A percentile compares a stretch with the other conserved stretches of the same genome.
These are phyloP conservation scores for Distichodus sexfasciatus DNA, from an alignment of 2,797 vertebrate genomes.

Conservation along the genomic window DNA sequence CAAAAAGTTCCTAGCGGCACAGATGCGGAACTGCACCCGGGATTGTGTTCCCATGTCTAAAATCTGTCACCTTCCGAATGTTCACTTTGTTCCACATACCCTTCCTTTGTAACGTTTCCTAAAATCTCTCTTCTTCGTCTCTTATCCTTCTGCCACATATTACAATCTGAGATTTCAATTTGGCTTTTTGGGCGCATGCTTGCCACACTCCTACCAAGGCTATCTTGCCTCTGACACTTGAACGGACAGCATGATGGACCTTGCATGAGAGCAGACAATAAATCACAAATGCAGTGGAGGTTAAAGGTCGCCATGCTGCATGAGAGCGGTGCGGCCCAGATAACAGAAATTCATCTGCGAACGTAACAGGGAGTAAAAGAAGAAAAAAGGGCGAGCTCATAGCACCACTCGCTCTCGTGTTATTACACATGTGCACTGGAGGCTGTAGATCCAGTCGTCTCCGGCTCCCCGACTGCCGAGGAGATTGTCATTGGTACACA, in stretches of 20 bases:
- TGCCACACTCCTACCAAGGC: slow-evolving; percentile 6
- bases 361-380: slow-evolving; percentile 26
- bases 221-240: background rate
- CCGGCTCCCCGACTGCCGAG: slow-evolving; percentile 23
- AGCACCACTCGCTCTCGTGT: slow-evolving; percentile 1
- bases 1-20: too few species aligned
- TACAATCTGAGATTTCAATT: slow-evolving; percentile 11
- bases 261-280: slow-evolving; percentile 21
- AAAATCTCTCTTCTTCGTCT: background rate
- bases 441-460: slow-evolving; percentile 13
- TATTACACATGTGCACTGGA: slow-evolving; percentile 38
- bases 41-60: too few species aligned
- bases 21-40: too few species aligned
- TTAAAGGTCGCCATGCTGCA: slow-evolving; percentile 50
- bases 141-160: background rate
- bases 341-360: slow-evolving; percentile 51
- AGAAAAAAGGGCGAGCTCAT: slow-evolving; percentile 11
- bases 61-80: background rate
- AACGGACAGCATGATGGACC: background rate
- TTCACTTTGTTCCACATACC: too few species aligned
- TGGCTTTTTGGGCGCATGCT: background rate
- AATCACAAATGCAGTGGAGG: slow-evolving; percentile 42
- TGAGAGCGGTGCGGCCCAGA: slow-evolving; percentile 40
- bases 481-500: slow-evolving; percentile 32
- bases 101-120: background rate